phyloP scores from a whole-genome alignment of 2,113 vertebrate genomes.

The Girardinichthys multiradiatus region DNA sequence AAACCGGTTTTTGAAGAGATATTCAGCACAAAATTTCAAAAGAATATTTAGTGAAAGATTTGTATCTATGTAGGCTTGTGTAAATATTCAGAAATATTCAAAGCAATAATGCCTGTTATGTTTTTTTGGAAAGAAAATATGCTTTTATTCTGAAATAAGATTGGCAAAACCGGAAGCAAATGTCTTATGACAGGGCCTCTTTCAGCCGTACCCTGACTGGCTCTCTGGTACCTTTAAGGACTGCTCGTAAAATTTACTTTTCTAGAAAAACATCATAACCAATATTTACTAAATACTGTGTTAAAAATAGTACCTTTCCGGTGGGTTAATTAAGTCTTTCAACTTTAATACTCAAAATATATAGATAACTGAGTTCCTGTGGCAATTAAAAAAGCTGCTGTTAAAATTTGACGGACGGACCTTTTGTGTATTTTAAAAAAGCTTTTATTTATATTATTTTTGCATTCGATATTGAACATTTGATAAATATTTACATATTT shows the following conservation, averaged over 20 bases:
- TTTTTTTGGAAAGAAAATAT: not conserved
- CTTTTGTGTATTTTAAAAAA: too few species aligned
- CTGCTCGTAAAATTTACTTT: conserved; percentile 5
- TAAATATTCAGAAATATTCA: not conserved
- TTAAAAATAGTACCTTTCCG: not conserved
- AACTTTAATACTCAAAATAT: too few species aligned
- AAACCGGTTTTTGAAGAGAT: not conserved
- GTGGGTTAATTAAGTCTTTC: too few species aligned
- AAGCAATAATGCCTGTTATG: not conserved
- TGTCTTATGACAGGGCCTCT: not conserved
- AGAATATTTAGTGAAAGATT: not conserved
- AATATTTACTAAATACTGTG: too few species aligned
- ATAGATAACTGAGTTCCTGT: too few species aligned
- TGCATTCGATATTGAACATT: too few species aligned
- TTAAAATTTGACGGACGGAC: too few species aligned
- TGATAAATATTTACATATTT: not conserved
- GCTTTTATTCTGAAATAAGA: conserved; percentile 42
- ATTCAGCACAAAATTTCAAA: not conserved
- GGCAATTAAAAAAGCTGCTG: too few species aligned
- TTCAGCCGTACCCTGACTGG: too few species aligned
- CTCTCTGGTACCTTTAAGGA: conserved; percentile 3
- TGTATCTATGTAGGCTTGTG: not conserved
- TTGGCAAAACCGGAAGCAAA: not conserved
- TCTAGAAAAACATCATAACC: not conserved
- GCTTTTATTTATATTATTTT: too few species aligned